Conservation (phyloP, 2,797 vertebrate genomes). For the Chaunax sp. region DNA sequence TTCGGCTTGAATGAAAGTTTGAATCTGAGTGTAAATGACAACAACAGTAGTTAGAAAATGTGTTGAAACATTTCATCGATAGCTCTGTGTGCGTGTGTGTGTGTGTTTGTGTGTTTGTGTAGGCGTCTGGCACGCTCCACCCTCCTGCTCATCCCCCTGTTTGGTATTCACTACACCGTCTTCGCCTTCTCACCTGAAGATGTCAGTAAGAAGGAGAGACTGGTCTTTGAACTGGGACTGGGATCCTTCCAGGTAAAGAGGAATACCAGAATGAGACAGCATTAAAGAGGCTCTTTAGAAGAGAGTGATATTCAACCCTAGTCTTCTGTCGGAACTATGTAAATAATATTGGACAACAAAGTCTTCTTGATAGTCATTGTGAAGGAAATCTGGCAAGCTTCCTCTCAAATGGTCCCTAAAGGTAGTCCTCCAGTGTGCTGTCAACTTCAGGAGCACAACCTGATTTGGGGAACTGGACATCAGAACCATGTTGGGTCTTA, state of each 20-base stretch:
- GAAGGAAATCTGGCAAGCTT: no score
- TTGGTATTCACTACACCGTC: slow-evolving; percentile 98
- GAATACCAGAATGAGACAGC: no score
- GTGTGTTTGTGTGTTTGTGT: slow-evolving; percentile 32
- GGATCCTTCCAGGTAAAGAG: slow-evolving; percentile 98
- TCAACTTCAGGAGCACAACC: no score
- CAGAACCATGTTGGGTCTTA: no score
- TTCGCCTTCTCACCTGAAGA: slow-evolving; percentile 99
- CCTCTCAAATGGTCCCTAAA: no score
- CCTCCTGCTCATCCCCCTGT: slow-evolving; percentile 95
- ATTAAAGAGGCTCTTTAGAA: background rate
- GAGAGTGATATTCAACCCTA: background rate
- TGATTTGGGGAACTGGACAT: no score
- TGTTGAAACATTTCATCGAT: slow-evolving; percentile 55
- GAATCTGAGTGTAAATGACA: background rate
- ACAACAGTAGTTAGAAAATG: slow-evolving; percentile 15
- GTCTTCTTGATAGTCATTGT: no score
- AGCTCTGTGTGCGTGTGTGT: slow-evolving; percentile 40
- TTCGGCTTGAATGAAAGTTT: no score
- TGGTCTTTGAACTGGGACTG: slow-evolving; percentile 96
- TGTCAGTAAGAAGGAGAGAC: slow-evolving; percentile 94
- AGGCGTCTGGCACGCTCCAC: slow-evolving; percentile 97
- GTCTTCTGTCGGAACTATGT: no score
- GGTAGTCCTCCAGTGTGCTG: no score
- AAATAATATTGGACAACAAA: no score